Conservation (phyloP, 2,797 vertebrate species). For the Brotogeris chrysoptera region DNA sequence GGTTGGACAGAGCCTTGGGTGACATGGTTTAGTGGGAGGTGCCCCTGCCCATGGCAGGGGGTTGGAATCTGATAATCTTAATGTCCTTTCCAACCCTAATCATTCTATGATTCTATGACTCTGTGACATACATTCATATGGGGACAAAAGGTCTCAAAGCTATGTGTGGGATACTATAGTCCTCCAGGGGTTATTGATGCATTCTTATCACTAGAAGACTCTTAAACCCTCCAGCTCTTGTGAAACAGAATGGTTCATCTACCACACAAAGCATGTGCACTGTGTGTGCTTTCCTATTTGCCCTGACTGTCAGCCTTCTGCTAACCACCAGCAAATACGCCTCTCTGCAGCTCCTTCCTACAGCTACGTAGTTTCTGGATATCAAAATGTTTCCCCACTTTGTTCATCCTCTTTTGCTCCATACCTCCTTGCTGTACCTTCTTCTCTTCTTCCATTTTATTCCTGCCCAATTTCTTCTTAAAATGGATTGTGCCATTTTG, state of each 20-base stretch:
- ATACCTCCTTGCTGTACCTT: neutral
- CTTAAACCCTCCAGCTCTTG: neutral
- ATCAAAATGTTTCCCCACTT: neutral
- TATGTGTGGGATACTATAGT: neutral
- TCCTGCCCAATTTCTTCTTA: neutral
- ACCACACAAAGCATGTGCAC: accelerated
- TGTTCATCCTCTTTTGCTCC: neutral
- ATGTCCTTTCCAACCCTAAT: too few species aligned
- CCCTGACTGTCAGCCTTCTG: neutral
- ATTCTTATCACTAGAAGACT: neutral
- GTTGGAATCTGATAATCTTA: too few species aligned
- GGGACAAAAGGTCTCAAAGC: neutral
- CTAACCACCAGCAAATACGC: neutral
- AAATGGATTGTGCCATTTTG: neutral
- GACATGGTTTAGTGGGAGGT: too few species aligned
- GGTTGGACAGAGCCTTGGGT: too few species aligned
- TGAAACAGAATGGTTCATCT: neutral
- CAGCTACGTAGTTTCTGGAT: neutral
- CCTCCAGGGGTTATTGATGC: neutral
- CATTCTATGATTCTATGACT: too few species aligned
- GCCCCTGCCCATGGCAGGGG: too few species aligned
- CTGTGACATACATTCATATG: neutral
- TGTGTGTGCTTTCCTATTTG: neutral
- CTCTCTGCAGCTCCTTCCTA: neutral
- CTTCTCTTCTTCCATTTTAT: neutral